A percentile compares a stretch with the other conserved stretches of the same genome.
phyloP scores from a whole-genome alignment of 2,797 vertebrate genomes.

The Myotis planiceps region DNA sequence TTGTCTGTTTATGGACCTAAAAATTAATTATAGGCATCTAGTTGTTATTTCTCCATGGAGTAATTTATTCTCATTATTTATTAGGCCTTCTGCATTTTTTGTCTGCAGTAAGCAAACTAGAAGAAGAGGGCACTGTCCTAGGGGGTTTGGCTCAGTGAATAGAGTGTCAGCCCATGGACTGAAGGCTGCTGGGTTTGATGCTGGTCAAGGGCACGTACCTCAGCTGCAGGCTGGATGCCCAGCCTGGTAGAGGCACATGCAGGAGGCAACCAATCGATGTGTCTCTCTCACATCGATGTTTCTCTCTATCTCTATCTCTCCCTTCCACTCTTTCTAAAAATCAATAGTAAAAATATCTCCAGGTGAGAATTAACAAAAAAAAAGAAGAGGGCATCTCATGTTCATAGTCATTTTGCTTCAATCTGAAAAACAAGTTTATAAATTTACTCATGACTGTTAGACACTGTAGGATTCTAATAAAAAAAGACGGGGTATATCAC shows the following conservation, averaged over 20 bases:
- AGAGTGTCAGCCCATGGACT: too few relatives aligned
- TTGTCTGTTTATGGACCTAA: constrained; percentile 3
- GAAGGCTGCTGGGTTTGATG: too few relatives aligned
- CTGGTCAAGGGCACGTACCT: too few relatives aligned
- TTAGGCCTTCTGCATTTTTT: constrained; percentile 81
- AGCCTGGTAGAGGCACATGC: too few relatives aligned
- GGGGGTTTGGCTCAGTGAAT: too few relatives aligned
- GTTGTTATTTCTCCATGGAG: constrained; percentile 73
- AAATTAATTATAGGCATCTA: constrained; percentile 72
- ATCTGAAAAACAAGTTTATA: constrained; percentile 80
- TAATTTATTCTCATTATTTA: constrained; percentile 82
- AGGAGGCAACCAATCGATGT: too few relatives aligned
- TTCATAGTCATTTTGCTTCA: constrained; percentile 78
- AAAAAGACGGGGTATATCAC: constrained; percentile 52
- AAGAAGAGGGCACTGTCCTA: constrained; percentile 50
- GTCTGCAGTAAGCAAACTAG: constrained; percentile 76
- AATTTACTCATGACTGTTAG: constrained; percentile 77
- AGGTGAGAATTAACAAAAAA: too few relatives aligned
- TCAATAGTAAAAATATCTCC: too few relatives aligned
- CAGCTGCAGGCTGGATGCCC: too few relatives aligned
- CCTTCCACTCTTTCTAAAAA: too few relatives aligned
- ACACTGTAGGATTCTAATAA: constrained; percentile 36
- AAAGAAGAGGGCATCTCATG: constrained; percentile 78
- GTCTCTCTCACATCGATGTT: too few relatives aligned
- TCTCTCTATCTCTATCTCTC: too few relatives aligned